Evolutionary conservation across 1,140 invertebrate genomes (phyloP).

Genomic region (fruit fly (Drosophila melanogaster)): DNA sequence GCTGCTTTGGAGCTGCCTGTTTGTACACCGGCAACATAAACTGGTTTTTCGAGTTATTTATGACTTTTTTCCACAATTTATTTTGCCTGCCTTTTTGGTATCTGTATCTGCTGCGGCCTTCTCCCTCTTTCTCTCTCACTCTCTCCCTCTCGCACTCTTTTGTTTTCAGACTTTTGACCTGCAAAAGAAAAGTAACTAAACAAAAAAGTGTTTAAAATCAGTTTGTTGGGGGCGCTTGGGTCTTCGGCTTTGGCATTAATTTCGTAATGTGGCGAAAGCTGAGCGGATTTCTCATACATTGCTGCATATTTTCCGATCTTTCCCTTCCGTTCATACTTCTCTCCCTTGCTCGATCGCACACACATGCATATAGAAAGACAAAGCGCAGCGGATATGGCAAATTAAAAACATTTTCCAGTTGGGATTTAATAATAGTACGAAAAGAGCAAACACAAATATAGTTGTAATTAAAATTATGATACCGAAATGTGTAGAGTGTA

Average conservation of each 20-base stretch:
- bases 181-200: slow-evolving; percentile 54
- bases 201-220: slow-evolving; percentile 24
- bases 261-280: slow-evolving; percentile 81
- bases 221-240: slow-evolving; percentile 38
- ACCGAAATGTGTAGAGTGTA: slow-evolving; percentile 9
- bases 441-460: slow-evolving; percentile 40
- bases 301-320: slow-evolving; percentile 47
- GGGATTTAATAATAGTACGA: slow-evolving; percentile 47
- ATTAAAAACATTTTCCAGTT: slow-evolving; percentile 70
- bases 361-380: slow-evolving; percentile 29
- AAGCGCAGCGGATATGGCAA: slow-evolving; percentile 66
- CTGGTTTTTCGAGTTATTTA: slow-evolving; percentile 83
- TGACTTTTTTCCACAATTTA: slow-evolving; percentile 79
- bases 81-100: slow-evolving; percentile 67
- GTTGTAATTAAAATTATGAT: neutral
- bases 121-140: slow-evolving; percentile 3
- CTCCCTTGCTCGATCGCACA: slow-evolving; percentile 10
- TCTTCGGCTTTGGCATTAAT: slow-evolving; percentile 47
- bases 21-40: slow-evolving; percentile 81
- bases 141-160: slow-evolving; percentile 37
- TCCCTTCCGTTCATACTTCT: slow-evolving; percentile 3
- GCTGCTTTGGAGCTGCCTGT: slow-evolving; percentile 46
- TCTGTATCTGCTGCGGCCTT: slow-evolving; percentile 46
- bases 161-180: slow-evolving; percentile 76
- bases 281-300: slow-evolving; percentile 34